Percentiles rank a stretch among this genome's conserved stretches.
Evolutionary conservation across 92 coral and sea anemone genomes (phyloP).

Genomic region (Virgularia gustaviana): DNA sequence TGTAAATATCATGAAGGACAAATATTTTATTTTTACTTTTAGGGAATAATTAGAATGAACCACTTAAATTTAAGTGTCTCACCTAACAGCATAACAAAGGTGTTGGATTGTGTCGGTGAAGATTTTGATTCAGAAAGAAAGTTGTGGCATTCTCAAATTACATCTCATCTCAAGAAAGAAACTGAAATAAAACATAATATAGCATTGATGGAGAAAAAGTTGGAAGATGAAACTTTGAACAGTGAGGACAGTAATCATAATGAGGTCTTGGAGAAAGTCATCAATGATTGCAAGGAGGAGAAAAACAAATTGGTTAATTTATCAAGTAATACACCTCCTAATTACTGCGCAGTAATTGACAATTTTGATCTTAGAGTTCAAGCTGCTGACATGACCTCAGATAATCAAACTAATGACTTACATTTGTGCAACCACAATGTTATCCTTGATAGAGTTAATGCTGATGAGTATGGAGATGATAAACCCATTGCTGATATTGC

Average conservation of each 20-base stretch:
- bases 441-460: slow-evolving; percentile 43
- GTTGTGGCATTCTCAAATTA: not conserved
- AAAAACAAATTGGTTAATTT: not conserved
- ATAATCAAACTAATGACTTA: slow-evolving; percentile 53
- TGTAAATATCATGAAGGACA: not conserved
- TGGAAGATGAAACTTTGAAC: not conserved
- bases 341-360: slow-evolving; percentile 31
- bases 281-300: not conserved
- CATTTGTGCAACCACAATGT: slow-evolving; percentile 60
- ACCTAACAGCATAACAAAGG: slow-evolving; percentile 30
- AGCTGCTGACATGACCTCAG: slow-evolving; percentile 62
- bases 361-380: slow-evolving; percentile 39
- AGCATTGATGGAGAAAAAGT: not conserved
- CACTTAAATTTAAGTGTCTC: slow-evolving; percentile 34
- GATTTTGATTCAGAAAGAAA: not conserved
- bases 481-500: slow-evolving; percentile 43
- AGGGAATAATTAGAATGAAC: slow-evolving; percentile 38
- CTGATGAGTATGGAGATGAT: slow-evolving; percentile 32
- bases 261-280: not conserved
- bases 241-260: not conserved
- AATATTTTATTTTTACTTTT: not conserved
- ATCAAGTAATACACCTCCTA: not conserved
- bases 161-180: not conserved
- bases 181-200: not conserved
- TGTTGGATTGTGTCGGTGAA: slow-evolving; percentile 27